Base-by-base conservation (phyloP, 2,888 invertebrate genomes). In the Drosophila nr. fundita region DNA sequence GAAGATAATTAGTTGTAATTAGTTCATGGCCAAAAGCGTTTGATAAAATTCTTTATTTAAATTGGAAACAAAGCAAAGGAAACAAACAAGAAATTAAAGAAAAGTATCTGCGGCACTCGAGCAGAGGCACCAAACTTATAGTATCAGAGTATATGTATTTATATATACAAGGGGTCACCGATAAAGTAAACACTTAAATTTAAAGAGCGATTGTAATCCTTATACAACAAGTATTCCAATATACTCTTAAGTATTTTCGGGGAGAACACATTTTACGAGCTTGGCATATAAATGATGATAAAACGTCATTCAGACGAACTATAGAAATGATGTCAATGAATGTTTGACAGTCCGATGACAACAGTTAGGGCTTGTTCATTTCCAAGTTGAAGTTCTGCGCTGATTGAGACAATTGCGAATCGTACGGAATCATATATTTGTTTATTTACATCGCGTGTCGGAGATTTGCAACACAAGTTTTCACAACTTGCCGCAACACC, bases 391-490 rank as follows among this genome's bases (percentile, higher is more conserved):
- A 36, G 54, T 40, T 57, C 18, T 36, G 50, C 29, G 50, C 50
- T 50, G 38, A 57, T 57, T 57, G 30, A 21, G 57, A 57, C 29
- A 30, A 30, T 40, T 42, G 40, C 10, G 10, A 40, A 40, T 42
- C 15, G 36, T 29, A 40, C 8, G 15, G 4, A 30, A 21, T 42
- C 6, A 57, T 18, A 57, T 57, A 57, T 38, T 55, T 55, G n/a
- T 27, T 38, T 57, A 42, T 45, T 57, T 15, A 27, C 38, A 65
- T 65, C 59, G 48, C 72, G 62, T 66, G 65, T 59, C 79, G 24
- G 61, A 58, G 73, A 65, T 65, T 64, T 73, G 40, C 40, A 53
- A 48, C 45, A 49, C 55, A 80, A 80, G 57, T 59, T 75, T 75
- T 75, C 61, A 8, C 45, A 74, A 65, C 68, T 57, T 57, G 30